A percentile compares a stretch with the other conserved stretches of the same genome.
phyloP scores from a whole-genome alignment of 2,113 vertebrate species.

The Lepus europaeus region DNA sequence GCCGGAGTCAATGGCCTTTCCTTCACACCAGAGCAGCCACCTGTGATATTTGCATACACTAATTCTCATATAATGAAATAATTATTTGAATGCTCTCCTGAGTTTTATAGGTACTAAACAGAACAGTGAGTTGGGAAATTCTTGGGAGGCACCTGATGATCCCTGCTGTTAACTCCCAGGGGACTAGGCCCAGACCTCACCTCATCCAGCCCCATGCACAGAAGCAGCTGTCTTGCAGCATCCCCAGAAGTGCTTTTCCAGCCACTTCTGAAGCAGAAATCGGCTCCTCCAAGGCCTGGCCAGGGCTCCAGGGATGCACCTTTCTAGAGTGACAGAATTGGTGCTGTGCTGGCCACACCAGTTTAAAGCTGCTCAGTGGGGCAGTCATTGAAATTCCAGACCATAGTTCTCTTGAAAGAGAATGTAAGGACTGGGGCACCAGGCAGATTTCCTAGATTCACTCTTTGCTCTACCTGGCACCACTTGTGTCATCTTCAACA shows the following conservation, averaged over 20 bases:
- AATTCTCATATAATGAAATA: background rate
- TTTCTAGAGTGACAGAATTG: background rate
- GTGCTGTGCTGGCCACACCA: background rate
- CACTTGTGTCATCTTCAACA: background rate
- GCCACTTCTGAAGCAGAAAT: background rate
- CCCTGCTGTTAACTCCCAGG: background rate
- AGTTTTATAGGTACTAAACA: background rate
- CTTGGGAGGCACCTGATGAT: background rate
- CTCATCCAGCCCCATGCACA: too few species aligned
- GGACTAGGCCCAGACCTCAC: background rate
- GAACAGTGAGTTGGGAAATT: too few species aligned
- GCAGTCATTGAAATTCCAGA: background rate
- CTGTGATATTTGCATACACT: background rate
- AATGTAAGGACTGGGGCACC: background rate
- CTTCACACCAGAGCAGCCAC: background rate
- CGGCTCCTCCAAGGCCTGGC: background rate
- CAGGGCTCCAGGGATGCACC: too few species aligned
- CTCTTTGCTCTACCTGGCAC: background rate
- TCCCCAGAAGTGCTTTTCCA: background rate
- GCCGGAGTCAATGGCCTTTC: background rate
- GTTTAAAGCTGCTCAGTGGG: background rate
- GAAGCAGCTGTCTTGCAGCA: too few species aligned
- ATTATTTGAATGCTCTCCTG: background rate
- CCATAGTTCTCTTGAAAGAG: background rate
- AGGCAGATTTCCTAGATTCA: background rate